Base-by-base conservation (phyloP, 92 coral and sea anemone species). In the Anthopleura xanthogrammica region DNA sequence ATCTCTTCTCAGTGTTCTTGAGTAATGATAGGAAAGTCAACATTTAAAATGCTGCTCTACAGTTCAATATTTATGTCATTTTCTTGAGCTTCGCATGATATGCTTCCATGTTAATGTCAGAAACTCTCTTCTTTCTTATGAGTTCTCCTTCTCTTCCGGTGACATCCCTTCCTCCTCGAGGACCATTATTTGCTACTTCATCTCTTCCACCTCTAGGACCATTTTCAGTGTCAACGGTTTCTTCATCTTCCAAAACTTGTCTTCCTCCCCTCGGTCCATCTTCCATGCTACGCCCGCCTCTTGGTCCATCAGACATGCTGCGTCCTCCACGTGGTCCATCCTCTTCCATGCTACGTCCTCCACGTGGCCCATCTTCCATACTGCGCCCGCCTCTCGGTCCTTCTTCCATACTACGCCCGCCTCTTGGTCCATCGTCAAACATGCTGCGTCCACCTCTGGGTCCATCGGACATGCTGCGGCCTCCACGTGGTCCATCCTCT, bases 161-260 rank as follows among this genome's bases (percentile, higher is more conserved):
- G 22, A 16, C 36, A 16, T 79, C 86, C 77, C 97, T 83, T 39
- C 97, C 94, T 3, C 95, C 88, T 50, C 97, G 86, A 16, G 91
- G 92, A 2, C 92, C 96, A 13, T 42, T 24, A 14, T 79, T 83
- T 41, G 62, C 77, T 72, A 6, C 82, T 29, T 76, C 80, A 46
- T 71, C 85, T 62, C 97, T 88, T 5, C 93, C 95, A 17, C 95
- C 93, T 41, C 97, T 84, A 2, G 97, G 97, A 11, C 94, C 97
- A 41, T 64, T 60, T 76, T 84, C 85, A 50, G 3, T 75, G 17
- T 43, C 56, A 62, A 58, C 19, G 40, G 43, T 36, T 8, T 68
- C 42, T 36, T 23, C 41, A 29, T 68, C 29, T 68, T 68, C 14
- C 41, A 68, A 29, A 7, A 68, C 48, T 77, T 71, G 79, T 82